Percentiles rank a stretch among this genome's conserved stretches.
Conservation (phyloP, 2,888 invertebrate genomes). For the Platerodrilus igneus region DNA sequence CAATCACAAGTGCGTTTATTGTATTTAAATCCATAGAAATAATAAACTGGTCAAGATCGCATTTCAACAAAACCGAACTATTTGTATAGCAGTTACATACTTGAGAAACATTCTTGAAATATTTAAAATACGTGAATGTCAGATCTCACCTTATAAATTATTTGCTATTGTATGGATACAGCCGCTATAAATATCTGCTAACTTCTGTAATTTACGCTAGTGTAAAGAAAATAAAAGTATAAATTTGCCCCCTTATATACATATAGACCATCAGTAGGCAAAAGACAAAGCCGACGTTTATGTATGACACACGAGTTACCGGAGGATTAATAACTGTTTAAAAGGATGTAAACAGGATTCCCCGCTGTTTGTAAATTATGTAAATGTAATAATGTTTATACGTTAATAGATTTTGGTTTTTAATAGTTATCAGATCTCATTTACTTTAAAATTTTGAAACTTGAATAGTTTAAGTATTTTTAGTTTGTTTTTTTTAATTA, state of each 20-base stretch:
- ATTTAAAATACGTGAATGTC: conserved; percentile 48
- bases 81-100: conserved; percentile 42
- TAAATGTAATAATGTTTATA: conserved; percentile 6
- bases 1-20: no score
- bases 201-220: conserved; percentile 43
- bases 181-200: conserved; percentile 44
- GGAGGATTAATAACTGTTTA: conserved; percentile 17
- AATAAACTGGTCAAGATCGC: no score
- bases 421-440: no score
- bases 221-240: conserved; percentile 25
- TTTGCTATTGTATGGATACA: conserved; percentile 44
- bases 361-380: conserved; percentile 43
- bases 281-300: conserved; percentile 14
- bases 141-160: conserved; percentile 49
- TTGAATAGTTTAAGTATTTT: no score
- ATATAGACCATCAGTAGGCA: conserved; percentile 9
- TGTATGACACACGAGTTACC: conserved; percentile 11
- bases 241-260: conserved; percentile 16
- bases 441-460: no score
- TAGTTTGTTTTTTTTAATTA: no score
- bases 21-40: no score
- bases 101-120: conserved; percentile 43
- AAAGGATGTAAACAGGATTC: conserved; percentile 34
- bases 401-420: conserved; percentile 11
- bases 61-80: conserved; percentile 39